phyloP scores from a whole-genome alignment of 2,113 vertebrate genomes.

The Lethenteron camtschaticum region DNA sequence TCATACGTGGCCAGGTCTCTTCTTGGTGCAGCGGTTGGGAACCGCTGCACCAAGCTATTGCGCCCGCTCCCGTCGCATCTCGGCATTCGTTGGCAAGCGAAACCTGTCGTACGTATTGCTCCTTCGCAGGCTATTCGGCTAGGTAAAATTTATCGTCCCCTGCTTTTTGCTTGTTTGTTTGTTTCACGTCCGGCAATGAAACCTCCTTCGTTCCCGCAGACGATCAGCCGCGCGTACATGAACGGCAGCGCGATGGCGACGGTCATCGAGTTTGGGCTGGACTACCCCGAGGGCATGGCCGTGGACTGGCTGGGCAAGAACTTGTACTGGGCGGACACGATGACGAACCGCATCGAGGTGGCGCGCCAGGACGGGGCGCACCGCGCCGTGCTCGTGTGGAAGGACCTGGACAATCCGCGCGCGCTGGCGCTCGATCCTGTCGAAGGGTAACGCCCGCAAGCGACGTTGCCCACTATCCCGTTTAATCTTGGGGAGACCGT shows the following conservation, averaged over 20 bases:
- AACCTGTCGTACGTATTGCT: no score
- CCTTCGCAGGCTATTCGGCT: slow-evolving; percentile 10
- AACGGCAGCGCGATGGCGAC: slow-evolving; percentile 80
- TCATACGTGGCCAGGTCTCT: no score
- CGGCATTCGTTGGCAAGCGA: no score
- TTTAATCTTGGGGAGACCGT: no score
- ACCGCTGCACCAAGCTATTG: no score
- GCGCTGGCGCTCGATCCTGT: slow-evolving; percentile 69
- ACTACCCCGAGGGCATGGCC: slow-evolving; percentile 93
- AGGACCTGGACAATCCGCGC: slow-evolving; percentile 73
- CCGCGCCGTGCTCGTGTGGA: slow-evolving; percentile 82
- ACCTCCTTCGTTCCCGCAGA: slow-evolving; percentile 23
- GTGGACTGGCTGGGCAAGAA: slow-evolving; percentile 96
- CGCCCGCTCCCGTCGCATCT: no score
- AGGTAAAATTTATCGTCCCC: slow-evolving; percentile 12
- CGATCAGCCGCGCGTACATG: slow-evolving; percentile 91
- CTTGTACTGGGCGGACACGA: slow-evolving; percentile 86
- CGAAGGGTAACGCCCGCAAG: slow-evolving; percentile 37
- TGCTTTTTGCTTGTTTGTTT: background rate
- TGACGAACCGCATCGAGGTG: slow-evolving; percentile 82
- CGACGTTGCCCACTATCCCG: no score
- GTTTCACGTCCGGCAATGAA: slow-evolving; percentile 9
- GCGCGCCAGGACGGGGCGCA: slow-evolving; percentile 80
- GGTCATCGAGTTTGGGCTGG: slow-evolving; percentile 75
- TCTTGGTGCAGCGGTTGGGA: no score